Evolutionary conservation across 37 sponge, comb jelly and placozoan genomes (phyloP), one percentile per base, ranked within the genome.

Genomic region (Ianthella basta): DNA sequence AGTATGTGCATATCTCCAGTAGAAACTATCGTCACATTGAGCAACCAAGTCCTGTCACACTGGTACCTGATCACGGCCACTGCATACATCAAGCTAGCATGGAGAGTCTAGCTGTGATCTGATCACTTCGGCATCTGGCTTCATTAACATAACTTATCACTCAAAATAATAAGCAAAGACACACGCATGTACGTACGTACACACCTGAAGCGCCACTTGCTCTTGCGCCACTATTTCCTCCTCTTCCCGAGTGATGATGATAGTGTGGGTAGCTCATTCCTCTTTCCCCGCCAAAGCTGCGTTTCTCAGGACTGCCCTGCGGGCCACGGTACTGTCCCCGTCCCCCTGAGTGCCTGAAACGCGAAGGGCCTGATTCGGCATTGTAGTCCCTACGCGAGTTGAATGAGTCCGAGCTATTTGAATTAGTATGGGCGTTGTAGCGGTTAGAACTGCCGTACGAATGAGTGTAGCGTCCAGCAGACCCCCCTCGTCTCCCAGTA

Each of bases 391-490:
- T 75, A 19, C 78, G 44, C n/a, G 78, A 50, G 23, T 12, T 23
- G n/a, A n/a, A 36, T 39, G 78, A 75, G 19, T 41, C 54, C 2
- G 27, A 29, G n/a, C 20, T 19, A 23, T 38, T 75, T 24, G 54
- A 39, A 40, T 50, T 16, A 44, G 6, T 44, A 44, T 44, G 50
- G 8, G 6, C 50, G 50, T 8, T 8, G 50, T 44, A 8, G 38
- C 78, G 78, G 40, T 44, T 36, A 24, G 78, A 75, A 75, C 40
- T 39, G 29, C 25, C 25, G 10, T 61, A 61, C 10, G 32, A 41
- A 24, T 39, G 24, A 41, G 25, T 41, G 37, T 39, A 75, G 38
- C 78, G 78, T 41, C 78, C 78, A 32, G 35, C 70, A 75, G 78
- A 50, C 35, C 78, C 78, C 15, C 78, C 78, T 1, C 78, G 78